Conservation (phyloP, 2,888 invertebrate genomes). For the Phyllotreta striolata region DNA sequence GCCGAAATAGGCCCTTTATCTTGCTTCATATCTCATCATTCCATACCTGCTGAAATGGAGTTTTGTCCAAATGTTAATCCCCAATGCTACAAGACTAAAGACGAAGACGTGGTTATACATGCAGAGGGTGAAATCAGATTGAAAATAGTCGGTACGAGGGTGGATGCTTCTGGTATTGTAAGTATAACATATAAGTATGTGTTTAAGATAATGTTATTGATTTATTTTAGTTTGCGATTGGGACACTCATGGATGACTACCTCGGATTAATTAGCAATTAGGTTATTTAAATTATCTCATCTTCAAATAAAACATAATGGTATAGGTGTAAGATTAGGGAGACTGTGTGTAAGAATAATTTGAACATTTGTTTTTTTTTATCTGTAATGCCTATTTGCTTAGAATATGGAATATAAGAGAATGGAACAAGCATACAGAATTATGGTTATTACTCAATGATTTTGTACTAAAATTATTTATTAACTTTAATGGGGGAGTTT, state of each 20-base stretch:
- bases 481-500: too few species aligned
- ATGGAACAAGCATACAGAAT: too few species aligned
- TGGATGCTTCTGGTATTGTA: conserved; percentile 98
- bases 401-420: too few species aligned
- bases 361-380: too few species aligned
- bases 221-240: conserved; percentile 92
- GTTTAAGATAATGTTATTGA: not conserved
- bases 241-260: conserved; percentile 99
- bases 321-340: too few species aligned
- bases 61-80: conserved; percentile 98
- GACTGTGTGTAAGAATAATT: too few species aligned
- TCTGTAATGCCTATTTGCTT: too few species aligned
- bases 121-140: conserved; percentile 97
- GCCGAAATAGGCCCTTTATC: conserved; percentile 98
- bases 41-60: conserved; percentile 99
- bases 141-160: conserved; percentile 98
- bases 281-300: conserved; percentile 17
- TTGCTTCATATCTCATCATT: conserved; percentile 97
- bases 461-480: too few species aligned
- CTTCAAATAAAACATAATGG: too few species aligned
- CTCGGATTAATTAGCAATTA: conserved; percentile 75
- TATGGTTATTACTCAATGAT: too few species aligned
- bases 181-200: conserved; percentile 60
- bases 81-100: conserved; percentile 97
- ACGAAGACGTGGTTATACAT: conserved; percentile 97